These are phyloP conservation scores for Athalia rosae DNA, from an alignment of 2,888 invertebrate species.

Conservation along the genomic window DNA sequence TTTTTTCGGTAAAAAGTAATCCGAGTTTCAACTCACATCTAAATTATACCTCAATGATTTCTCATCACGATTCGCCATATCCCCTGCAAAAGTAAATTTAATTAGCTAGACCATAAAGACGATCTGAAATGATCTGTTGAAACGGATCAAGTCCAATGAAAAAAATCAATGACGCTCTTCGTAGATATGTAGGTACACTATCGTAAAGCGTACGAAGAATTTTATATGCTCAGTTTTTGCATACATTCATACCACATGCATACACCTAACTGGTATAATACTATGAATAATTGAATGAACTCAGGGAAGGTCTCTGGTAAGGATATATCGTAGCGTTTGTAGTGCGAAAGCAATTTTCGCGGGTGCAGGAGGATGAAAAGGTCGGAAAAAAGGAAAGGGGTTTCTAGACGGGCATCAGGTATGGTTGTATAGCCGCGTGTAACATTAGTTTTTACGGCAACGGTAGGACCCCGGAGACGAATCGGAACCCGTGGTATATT, in stretches of 20 bases:
- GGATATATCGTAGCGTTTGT: conserved; percentile 7
- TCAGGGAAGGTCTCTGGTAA: conserved; percentile 15
- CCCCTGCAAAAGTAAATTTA: too few relatives aligned
- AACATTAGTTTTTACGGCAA: conserved; percentile 63
- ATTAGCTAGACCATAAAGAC: too few relatives aligned
- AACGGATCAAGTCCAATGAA: too few relatives aligned
- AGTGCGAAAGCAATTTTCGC: conserved; percentile 18
- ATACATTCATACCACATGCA: too few relatives aligned
- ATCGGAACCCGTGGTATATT: conserved; percentile 59
- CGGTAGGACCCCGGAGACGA: conserved; percentile 60
- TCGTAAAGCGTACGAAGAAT: too few relatives aligned
- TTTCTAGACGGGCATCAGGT: conserved; percentile 19
- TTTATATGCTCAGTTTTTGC: too few relatives aligned
- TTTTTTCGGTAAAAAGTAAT: not conserved
- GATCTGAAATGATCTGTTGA: too few relatives aligned
- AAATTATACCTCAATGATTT: too few relatives aligned
- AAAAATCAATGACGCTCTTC: too few relatives aligned
- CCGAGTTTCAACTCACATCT: too few relatives aligned
- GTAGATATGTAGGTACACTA: too few relatives aligned
- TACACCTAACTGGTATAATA: not conserved
- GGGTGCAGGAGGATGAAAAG: not conserved
- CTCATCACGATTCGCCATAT: too few relatives aligned
- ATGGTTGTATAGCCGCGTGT: conserved; percentile 44
- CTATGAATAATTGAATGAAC: conserved; percentile 58
- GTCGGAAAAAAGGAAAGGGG: not conserved